A percentile compares a stretch with the other conserved stretches of the same genome.
Evolutionary conservation across 1,140 invertebrate species (phyloP).

Genomic region (Lasioglossum baleicum): DNA sequence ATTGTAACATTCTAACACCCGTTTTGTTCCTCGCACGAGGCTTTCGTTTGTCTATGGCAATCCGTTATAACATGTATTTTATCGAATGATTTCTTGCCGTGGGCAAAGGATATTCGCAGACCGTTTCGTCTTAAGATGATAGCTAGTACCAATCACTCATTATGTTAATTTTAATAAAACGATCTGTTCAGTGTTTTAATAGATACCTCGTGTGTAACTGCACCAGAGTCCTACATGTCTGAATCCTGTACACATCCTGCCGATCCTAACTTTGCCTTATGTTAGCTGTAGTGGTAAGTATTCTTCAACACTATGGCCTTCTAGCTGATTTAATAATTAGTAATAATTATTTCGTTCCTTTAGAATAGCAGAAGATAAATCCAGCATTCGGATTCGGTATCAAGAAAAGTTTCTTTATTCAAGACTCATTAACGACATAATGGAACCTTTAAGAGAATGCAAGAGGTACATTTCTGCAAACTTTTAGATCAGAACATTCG

Average conservation of each 20-base stretch:
- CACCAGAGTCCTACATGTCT: not conserved
- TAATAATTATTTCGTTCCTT: not conserved
- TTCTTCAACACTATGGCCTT: too few relatives aligned
- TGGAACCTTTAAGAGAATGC: too few relatives aligned
- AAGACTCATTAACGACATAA: too few relatives aligned
- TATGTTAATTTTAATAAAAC: conserved; percentile 18
- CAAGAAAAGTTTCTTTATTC: too few relatives aligned
- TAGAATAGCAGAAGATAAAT: not conserved
- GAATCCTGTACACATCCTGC: not conserved
- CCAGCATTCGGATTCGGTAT: too few relatives aligned
- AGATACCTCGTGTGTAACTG: not conserved
- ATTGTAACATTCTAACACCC: too few relatives aligned
- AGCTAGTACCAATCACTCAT: not conserved
- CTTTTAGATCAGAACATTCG: not conserved
- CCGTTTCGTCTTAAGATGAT: not conserved
- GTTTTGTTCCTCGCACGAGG: not conserved
- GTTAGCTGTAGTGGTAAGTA: too few relatives aligned
- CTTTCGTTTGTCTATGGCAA: not conserved
- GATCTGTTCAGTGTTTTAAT: conserved; percentile 18
- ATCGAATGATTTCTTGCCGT: not conserved
- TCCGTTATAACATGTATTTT: not conserved
- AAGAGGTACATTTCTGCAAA: too few relatives aligned
- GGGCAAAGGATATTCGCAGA: not conserved
- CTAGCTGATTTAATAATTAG: too few relatives aligned
- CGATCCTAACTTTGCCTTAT: not conserved